A percentile compares a stretch with the other conserved stretches of the same genome.
Conservation (phyloP, 2,888 invertebrate genomes). For the Apamea sordens region DNA sequence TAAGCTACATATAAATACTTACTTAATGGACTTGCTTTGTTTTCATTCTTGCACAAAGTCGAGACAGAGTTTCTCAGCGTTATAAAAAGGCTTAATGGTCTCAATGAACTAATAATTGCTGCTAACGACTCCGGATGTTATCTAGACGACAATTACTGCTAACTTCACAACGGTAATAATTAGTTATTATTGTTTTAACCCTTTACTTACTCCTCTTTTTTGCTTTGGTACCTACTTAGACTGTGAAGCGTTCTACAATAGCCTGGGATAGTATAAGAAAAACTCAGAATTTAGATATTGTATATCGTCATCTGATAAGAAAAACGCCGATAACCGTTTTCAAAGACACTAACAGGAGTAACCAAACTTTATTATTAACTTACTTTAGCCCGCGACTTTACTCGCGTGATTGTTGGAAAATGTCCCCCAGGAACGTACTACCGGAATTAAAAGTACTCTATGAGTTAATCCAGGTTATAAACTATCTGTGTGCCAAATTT, state of each 20-base stretch:
- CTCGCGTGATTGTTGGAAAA: neutral
- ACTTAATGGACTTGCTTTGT: constrained; percentile 1
- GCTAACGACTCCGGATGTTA: constrained; percentile 29
- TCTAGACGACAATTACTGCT: constrained; percentile 26
- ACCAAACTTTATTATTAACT: neutral
- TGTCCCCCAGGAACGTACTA: neutral
- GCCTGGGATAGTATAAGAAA: neutral
- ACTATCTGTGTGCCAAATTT: neutral
- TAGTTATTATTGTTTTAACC: constrained; percentile 8
- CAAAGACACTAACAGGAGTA: too few species aligned
- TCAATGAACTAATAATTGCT: constrained; percentile 37
- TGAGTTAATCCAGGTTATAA: neutral
- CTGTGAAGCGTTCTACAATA: neutral
- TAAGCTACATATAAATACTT: neutral
- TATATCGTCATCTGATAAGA: neutral
- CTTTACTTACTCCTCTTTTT: neutral
- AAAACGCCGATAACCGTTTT: neutral
- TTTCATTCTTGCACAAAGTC: neutral
- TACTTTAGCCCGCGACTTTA: neutral
- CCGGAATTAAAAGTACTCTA: neutral
- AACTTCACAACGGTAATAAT: constrained; percentile 10
- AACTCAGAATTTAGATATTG: neutral
- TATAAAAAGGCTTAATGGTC: constrained; percentile 34
- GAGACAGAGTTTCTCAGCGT: constrained; percentile 11
- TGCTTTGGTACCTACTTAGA: neutral